Base-by-base conservation (phyloP, 2,888 invertebrate species). In the Acleris holmiana region DNA sequence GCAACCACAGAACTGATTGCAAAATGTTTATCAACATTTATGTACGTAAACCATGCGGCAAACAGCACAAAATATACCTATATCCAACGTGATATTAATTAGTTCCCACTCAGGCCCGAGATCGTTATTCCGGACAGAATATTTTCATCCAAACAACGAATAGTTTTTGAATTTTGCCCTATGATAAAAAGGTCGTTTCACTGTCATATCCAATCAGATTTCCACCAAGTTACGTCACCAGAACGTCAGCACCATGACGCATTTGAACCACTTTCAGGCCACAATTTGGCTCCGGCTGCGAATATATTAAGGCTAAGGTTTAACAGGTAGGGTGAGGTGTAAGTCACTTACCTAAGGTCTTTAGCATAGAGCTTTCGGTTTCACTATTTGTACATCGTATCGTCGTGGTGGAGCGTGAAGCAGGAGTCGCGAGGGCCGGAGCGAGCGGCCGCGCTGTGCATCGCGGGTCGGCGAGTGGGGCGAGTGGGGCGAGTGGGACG, bases 401-500 rank as follows among this genome's bases (percentile, higher is more conserved):
- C 48, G 41, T 29, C 40, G 40, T 25, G 40, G 17, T 41, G 40
- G 41, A 55, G 23, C 44, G 55, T 44, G 41, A 23, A 35, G 35
- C 35, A 58, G 57, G 19, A 46, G 51, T 50, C 53, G 59, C 59
- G 59, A 35, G 51, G 57, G 58, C 54, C 54, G 49, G 65, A 44
- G 57, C 71, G 74, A 72, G 77, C 68, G 77, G 79, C 77, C 78
- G 80, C 80, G 79, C 75, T 73, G 77, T 82, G 81, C 85, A 84
- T 77, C 84, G 83, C 80, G 76, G 76, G 74, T 73, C 71, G 71
- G 73, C 76, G 73, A 74, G 72, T 44, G 76, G 80, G 71, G 85
- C 87, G 44, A 17, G 58, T 83, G 84, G n/a, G n/a, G 83, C 84
- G 67, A 77, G 76, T 76, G 77, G 89, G 84, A 67, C 89, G 35